Evolutionary conservation across 2,797 vertebrate species (phyloP), one percentile per base, ranked within the genome.

Genomic region (Momotus momota): DNA sequence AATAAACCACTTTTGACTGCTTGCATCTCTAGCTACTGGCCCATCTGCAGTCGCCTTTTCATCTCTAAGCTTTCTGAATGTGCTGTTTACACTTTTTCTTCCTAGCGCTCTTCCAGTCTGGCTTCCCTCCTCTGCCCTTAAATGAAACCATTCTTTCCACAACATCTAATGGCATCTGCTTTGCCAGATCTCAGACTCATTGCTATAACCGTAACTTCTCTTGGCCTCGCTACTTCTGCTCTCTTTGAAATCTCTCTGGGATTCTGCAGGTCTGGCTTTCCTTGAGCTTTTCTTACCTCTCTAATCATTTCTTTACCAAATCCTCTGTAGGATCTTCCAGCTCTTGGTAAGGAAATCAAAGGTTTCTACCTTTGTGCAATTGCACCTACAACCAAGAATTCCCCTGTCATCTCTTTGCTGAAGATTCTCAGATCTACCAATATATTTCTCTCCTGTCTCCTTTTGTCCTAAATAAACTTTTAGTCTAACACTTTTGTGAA

Each of bases 141-240:
- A 95, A 95, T 93, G 88, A 94, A 97, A 94, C 95, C 92, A 93
- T 96, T 97, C 83, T 96, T 96, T 96, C 96, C 94, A 95, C 72
- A 90, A 84, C 90, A 79, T 94, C 92, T 94, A 93, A 95, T 92
- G 88, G 86, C 70, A 93, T 88, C 70, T 69, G 9, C 41, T 84
- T 94, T 93, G 90, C 94, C 94, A 94, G 92, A 96, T 96, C 80
- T 94, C 62, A 94, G 88, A 79, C 70, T 92, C 77, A 62, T 38
- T 90, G 91, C 83, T 95, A 35, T 90, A 94, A 93, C 92, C 18
- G 5, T 93, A 96, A 88, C 83, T 93, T 86, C 65, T 92, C 69
- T 86, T 94, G 88, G 91, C 67, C 41, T 72, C 54, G 69, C 70
- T 88, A 19, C 46, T 86, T 88, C 83, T 93, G 46, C 49, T 90